These are phyloP conservation scores for Linnaemya vulpina DNA, from an alignment of 2,888 invertebrate species.

Conservation along the genomic window DNA sequence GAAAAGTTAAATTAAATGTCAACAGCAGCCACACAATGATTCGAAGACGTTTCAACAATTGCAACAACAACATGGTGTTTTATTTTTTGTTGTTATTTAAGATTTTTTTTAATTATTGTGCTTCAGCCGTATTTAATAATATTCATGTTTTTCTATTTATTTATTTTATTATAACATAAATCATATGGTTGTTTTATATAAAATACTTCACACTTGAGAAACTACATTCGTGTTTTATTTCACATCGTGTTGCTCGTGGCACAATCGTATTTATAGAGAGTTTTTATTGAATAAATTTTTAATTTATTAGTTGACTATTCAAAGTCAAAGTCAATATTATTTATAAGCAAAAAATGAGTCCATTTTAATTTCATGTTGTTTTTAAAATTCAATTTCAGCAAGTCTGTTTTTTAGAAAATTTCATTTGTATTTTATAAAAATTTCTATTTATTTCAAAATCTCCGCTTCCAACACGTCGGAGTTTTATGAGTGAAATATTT, in stretches of 20 bases:
- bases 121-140: background rate
- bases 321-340: constrained; percentile 39
- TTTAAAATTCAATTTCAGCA: too few species aligned
- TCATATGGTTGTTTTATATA: constrained; percentile 1
- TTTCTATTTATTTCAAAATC: too few species aligned
- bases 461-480: too few species aligned
- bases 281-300: constrained; percentile 35
- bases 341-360: background rate
- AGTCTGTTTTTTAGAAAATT: too few species aligned
- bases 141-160: background rate
- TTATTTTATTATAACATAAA: background rate
- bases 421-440: too few species aligned
- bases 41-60: constrained; percentile 52
- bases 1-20: constrained; percentile 61
- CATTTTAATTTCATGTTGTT: background rate
- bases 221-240: background rate
- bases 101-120: background rate
- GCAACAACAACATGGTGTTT: constrained; percentile 62
- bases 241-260: background rate
- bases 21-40: constrained; percentile 57
- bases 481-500: too few species aligned
- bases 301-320: constrained; percentile 17
- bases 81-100: constrained; percentile 9
- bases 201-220: background rate
- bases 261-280: background rate